Conservation (phyloP, 2,113 vertebrate species). For the Erpornis zantholeuca region DNA sequence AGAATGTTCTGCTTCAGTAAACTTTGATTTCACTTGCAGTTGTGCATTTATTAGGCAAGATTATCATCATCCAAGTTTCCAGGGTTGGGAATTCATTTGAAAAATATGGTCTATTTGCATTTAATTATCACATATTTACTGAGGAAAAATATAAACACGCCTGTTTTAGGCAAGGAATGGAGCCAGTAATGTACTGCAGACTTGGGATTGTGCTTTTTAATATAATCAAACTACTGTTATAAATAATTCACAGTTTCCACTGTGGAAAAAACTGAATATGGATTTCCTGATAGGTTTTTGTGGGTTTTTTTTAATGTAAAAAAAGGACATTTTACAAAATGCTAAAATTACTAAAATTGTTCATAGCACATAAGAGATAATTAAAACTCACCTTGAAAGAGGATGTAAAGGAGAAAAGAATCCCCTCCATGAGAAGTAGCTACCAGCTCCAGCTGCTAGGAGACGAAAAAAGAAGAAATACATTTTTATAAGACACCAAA, state of each 20-base stretch:
- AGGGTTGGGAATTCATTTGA: slow-evolving; percentile 59
- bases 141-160: slow-evolving; percentile 60
- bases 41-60: slow-evolving; percentile 68
- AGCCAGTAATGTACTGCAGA: slow-evolving; percentile 55
- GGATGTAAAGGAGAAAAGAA: not conserved
- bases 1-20: slow-evolving; percentile 41
- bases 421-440: not conserved
- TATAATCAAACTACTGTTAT: slow-evolving; percentile 56
- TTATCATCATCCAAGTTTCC: slow-evolving; percentile 66
- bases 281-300: not conserved
- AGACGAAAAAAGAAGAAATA: not conserved
- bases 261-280: not conserved
- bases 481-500: not conserved
- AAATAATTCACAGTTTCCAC: slow-evolving; percentile 57
- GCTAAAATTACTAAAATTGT: not conserved
- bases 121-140: slow-evolving; percentile 67
- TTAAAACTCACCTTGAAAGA: slow-evolving; percentile 37
- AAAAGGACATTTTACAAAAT: not conserved
- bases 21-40: slow-evolving; percentile 44
- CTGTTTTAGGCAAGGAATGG: slow-evolving; percentile 58
- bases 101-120: slow-evolving; percentile 64
- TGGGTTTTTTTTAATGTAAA: not conserved
- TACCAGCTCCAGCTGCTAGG: not conserved
- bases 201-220: slow-evolving; percentile 63
- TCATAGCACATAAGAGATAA: not conserved